A percentile compares a stretch with the other conserved stretches of the same genome.
These are phyloP conservation scores for Gallinago paraguaiae DNA, from an alignment of 2,113 vertebrate genomes.

Conservation along the genomic window DNA sequence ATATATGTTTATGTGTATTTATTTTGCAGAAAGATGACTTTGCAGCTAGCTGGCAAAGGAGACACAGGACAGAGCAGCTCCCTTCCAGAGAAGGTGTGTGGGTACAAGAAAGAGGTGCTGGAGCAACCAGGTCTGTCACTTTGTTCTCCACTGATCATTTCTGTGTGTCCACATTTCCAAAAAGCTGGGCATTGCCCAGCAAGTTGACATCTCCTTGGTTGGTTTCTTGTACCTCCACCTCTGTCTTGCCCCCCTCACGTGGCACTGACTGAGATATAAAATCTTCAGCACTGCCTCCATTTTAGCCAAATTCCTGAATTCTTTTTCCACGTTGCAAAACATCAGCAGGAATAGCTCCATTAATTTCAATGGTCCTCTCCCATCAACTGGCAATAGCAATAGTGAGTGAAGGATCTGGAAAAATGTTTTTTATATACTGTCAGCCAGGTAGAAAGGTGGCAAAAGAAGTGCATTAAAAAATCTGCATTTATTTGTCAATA, in stretches of 20 bases:
- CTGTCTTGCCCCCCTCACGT: accelerated
- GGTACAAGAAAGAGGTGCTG: background rate
- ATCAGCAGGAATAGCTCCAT: background rate
- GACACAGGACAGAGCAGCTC: background rate
- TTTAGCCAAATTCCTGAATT: background rate
- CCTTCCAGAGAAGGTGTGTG: background rate
- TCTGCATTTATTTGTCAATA: conserved; percentile 83
- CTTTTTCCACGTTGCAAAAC: background rate
- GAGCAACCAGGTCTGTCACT: background rate
- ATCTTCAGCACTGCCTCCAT: background rate
- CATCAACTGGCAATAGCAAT: background rate
- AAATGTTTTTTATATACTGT: conserved; percentile 48
- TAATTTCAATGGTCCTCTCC: conserved; percentile 16
- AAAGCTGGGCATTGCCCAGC: background rate
- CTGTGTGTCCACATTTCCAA: background rate
- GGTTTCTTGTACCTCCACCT: background rate
- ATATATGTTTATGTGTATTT: background rate
- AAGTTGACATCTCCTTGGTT: background rate
- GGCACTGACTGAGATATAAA: background rate
- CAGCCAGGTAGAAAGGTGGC: conserved; percentile 69
- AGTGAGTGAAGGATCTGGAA: background rate
- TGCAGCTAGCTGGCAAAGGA: background rate
- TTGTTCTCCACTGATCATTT: background rate
- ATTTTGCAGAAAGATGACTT: conserved; percentile 7
- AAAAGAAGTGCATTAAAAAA: conserved; percentile 68